phyloP scores from a whole-genome alignment of 2,113 vertebrate species.

The Bos javanicus region DNA sequence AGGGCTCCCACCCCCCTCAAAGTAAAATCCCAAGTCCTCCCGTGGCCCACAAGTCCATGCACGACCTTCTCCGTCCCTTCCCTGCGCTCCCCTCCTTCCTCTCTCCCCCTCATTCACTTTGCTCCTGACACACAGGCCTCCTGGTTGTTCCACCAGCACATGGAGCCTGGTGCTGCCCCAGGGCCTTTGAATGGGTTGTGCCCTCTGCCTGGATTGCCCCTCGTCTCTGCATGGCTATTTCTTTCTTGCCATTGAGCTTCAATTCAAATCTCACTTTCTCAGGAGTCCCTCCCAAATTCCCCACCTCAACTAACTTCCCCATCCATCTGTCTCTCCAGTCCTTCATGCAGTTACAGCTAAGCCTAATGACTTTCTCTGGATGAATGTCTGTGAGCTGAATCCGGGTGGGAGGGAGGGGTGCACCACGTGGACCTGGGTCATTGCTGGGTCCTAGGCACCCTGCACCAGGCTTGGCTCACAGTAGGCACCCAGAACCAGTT shows the following conservation, averaged over 20 bases:
- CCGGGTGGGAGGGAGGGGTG: rapidly evolving
- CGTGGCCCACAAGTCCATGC: rapidly evolving
- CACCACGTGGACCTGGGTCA: too few species aligned
- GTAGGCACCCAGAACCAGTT: background rate
- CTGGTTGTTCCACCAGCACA: background rate
- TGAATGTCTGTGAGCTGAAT: background rate
- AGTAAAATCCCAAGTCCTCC: background rate
- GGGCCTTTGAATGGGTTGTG: background rate
- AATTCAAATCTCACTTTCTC: background rate
- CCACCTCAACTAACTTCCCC: background rate
- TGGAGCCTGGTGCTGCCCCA: background rate
- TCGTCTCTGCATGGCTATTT: background rate
- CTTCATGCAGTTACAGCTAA: background rate
- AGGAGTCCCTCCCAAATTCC: background rate
- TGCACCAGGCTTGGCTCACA: background rate
- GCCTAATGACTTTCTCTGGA: background rate
- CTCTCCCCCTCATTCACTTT: background rate
- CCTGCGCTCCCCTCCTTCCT: background rate
- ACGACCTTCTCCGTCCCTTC: rapidly evolving
- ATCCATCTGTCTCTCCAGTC: background rate
- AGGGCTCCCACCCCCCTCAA: background rate
- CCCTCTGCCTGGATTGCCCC: background rate
- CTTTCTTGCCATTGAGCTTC: background rate
- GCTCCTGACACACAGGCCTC: background rate
- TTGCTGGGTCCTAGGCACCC: background rate